Evolutionary conservation across 2,113 vertebrate species (phyloP).

Genomic region (Parotia lawesii): DNA sequence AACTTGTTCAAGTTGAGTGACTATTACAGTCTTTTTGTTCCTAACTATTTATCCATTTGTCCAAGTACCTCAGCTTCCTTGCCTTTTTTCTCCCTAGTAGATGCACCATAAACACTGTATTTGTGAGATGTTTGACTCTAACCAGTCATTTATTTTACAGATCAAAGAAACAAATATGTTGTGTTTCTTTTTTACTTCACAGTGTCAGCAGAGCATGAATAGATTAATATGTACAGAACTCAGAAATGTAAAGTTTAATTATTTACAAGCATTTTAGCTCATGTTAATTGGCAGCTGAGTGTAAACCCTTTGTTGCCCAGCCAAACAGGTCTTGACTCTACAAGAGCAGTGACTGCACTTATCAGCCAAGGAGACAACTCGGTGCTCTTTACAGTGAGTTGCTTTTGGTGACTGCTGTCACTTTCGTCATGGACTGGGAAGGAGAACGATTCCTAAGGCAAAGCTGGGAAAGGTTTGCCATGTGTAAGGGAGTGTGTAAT

Average conservation of each 20-base stretch:
- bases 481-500: fast-evolving
- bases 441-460: neutral
- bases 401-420: neutral
- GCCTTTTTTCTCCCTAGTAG: neutral
- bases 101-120: neutral
- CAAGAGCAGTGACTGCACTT: neutral
- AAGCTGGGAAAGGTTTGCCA: neutral
- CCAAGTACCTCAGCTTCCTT: neutral
- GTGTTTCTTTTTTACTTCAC: neutral
- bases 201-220: neutral
- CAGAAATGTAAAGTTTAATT: neutral
- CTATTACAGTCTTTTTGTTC: neutral
- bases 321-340: neutral
- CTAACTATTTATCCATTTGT: neutral
- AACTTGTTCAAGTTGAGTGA: neutral
- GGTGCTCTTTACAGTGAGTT: neutral
- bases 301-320: neutral
- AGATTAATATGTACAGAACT: neutral
- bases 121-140: neutral
- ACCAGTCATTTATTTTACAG: neutral
- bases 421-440: neutral
- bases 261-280: neutral
- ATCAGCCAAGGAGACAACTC: neutral
- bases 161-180: neutral
- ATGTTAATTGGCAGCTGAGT: neutral